Percentiles rank a stretch among this genome's conserved stretches.
These are phyloP conservation scores for Micoletzkya japonica DNA, from an alignment of 2,888 invertebrate genomes.

Conservation along the genomic window DNA sequence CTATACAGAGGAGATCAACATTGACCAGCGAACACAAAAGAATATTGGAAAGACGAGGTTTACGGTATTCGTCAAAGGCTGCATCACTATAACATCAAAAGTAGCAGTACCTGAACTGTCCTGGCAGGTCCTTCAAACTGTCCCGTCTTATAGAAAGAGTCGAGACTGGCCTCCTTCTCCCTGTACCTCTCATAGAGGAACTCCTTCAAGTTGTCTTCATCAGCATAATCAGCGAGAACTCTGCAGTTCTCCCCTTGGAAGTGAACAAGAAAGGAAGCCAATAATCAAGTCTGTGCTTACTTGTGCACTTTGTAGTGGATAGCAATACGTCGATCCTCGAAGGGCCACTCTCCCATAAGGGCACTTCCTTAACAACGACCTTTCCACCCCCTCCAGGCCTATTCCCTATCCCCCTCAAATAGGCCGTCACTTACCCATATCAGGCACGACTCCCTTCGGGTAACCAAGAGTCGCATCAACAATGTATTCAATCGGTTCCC, in stretches of 20 bases:
- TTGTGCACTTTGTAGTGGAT: conserved; percentile 54
- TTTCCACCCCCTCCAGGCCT: neutral
- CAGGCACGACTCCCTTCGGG: conserved; percentile 49
- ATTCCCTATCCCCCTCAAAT: neutral
- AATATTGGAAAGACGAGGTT: too few relatives aligned
- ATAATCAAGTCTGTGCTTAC: conserved; percentile 37
- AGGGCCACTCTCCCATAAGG: conserved; percentile 57
- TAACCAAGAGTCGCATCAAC: conserved; percentile 61
- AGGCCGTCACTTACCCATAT: conserved; percentile 33
- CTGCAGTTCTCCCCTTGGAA: conserved; percentile 24
- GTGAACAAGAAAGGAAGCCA: neutral
- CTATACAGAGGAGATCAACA: too few relatives aligned
- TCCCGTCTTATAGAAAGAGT: conserved; percentile 55
- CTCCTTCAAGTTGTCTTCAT: conserved; percentile 77
- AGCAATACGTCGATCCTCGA: conserved; percentile 41
- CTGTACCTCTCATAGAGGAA: conserved; percentile 86
- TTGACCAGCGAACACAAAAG: neutral
- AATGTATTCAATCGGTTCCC: conserved; percentile 55
- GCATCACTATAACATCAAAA: too few relatives aligned
- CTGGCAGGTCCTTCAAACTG: conserved; percentile 46
- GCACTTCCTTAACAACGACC: conserved; percentile 33
- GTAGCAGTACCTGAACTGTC: conserved; percentile 35
- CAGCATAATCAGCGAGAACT: conserved; percentile 63
- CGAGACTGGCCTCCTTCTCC: conserved; percentile 77
- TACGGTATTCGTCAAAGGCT: too few relatives aligned